A percentile compares a stretch with the other conserved stretches of the same genome.
phyloP scores from a whole-genome alignment of 2,113 vertebrate genomes.

The Syngnathoides biaculeatus region DNA sequence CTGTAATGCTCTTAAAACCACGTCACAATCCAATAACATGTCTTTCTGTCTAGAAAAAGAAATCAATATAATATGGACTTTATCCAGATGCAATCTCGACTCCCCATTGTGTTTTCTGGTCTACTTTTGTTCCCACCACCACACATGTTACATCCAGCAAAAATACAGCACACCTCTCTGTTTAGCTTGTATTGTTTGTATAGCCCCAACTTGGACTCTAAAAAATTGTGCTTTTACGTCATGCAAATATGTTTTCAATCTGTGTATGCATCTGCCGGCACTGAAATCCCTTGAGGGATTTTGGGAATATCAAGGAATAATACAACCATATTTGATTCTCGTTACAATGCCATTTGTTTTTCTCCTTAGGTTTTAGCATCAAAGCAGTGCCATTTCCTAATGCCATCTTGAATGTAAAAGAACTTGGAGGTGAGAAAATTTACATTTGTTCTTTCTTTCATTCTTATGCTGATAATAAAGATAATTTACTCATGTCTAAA shows the following conservation, averaged over 20 bases:
- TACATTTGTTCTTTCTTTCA: not conserved
- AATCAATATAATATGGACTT: conserved; percentile 27
- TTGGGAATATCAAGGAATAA: conserved; percentile 12
- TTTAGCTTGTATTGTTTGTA: conserved; percentile 28
- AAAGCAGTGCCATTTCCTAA: conserved; percentile 96
- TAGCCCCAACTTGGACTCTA: conserved; percentile 38
- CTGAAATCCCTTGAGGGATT: not conserved
- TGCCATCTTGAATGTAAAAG: conserved; percentile 96
- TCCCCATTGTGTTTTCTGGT: conserved; percentile 21
- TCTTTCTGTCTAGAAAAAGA: conserved; percentile 3
- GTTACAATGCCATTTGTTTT: conserved; percentile 32
- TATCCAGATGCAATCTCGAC: not conserved
- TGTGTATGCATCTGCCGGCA: conserved; percentile 35
- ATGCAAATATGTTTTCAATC: conserved; percentile 36
- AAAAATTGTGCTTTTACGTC: conserved; percentile 29
- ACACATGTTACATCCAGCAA: conserved; percentile 37
- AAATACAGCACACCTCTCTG: conserved; percentile 31
- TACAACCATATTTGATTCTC: not conserved
- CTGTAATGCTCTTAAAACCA: conserved; percentile 31
- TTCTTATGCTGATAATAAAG: not conserved
- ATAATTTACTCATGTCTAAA: too few species aligned
- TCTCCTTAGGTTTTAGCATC: conserved; percentile 91
- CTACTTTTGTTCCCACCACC: conserved; percentile 16
- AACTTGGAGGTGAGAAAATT: conserved; percentile 89
- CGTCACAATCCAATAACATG: not conserved